These are phyloP conservation scores for Acrocephalus kingi DNA, from an alignment of 2,113 vertebrate genomes.

Conservation along the genomic window DNA sequence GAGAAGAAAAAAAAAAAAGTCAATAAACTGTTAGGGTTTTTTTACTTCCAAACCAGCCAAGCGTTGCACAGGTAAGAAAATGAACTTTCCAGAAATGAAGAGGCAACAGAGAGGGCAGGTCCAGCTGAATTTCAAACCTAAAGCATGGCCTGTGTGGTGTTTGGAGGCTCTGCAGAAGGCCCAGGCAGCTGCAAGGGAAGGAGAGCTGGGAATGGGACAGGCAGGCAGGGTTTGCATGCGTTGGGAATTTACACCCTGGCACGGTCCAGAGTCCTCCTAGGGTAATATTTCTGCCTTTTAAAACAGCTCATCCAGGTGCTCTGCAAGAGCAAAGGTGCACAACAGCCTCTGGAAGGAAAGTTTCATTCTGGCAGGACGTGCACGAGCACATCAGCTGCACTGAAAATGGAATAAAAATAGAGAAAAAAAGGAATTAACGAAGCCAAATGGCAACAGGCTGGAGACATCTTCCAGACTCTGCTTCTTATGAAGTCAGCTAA, in stretches of 20 bases:
- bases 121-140: background rate
- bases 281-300: background rate
- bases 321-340: background rate
- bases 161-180: background rate
- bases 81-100: background rate
- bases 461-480: background rate
- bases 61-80: background rate
- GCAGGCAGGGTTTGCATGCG: background rate
- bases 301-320: background rate
- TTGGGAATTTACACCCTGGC: background rate
- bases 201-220: background rate
- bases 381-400: background rate
- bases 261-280: background rate
- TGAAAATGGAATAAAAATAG: background rate
- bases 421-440: background rate
- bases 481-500: background rate
- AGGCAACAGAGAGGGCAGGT: background rate
- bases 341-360: background rate
- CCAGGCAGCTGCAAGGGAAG: background rate
- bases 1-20: background rate
- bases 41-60: background rate
- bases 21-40: background rate
- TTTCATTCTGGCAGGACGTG: background rate
- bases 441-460: background rate
- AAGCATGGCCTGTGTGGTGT: background rate